Percentiles rank a stretch among this genome's conserved stretches.
phyloP scores from a whole-genome alignment of 1,140 invertebrate species.

The Globodera ellingtonae region DNA sequence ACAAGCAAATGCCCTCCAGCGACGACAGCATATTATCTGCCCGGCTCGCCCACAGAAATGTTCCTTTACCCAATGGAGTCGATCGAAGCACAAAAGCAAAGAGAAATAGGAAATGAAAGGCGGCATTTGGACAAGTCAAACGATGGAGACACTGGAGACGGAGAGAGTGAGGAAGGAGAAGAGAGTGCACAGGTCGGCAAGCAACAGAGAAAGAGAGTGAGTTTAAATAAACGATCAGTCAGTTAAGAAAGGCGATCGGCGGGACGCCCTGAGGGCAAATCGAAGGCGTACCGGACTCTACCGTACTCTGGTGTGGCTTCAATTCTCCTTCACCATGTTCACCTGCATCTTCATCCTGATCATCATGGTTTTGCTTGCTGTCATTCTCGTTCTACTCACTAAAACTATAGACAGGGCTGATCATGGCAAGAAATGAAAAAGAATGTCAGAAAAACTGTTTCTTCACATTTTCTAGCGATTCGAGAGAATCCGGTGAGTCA shows the following conservation, averaged over 20 bases:
- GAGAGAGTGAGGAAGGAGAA: conserved; percentile 2
- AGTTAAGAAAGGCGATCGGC: not conserved
- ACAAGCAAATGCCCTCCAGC: not conserved
- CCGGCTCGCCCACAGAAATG: conserved; percentile 16
- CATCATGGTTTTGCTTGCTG: conserved; percentile 18
- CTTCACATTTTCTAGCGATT: conserved; percentile 5
- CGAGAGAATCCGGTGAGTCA: conserved; percentile 27
- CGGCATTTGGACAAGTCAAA: not conserved
- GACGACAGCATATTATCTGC: conserved; percentile 16
- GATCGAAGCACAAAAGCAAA: conserved; percentile 4
- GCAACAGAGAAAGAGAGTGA: not conserved
- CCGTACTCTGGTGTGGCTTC: conserved; percentile 23
- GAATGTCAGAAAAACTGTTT: not conserved
- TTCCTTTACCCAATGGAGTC: conserved; percentile 11
- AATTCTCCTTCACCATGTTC: conserved; percentile 27
- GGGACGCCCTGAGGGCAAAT: not conserved
- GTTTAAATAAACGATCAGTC: not conserved
- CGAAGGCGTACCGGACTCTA: conserved; percentile 15
- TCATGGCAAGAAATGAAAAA: conserved; percentile 2
- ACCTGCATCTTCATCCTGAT: conserved; percentile 29
- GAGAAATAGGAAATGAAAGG: not conserved
- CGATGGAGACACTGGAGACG: not conserved
- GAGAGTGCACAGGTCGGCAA: not conserved
- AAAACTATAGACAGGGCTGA: conserved; percentile 17
- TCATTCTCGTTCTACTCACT: conserved; percentile 13